A percentile compares a stretch with the other conserved stretches of the same genome.
Conservation (phyloP, 2,113 vertebrate genomes). For the Perccottus glenii region DNA sequence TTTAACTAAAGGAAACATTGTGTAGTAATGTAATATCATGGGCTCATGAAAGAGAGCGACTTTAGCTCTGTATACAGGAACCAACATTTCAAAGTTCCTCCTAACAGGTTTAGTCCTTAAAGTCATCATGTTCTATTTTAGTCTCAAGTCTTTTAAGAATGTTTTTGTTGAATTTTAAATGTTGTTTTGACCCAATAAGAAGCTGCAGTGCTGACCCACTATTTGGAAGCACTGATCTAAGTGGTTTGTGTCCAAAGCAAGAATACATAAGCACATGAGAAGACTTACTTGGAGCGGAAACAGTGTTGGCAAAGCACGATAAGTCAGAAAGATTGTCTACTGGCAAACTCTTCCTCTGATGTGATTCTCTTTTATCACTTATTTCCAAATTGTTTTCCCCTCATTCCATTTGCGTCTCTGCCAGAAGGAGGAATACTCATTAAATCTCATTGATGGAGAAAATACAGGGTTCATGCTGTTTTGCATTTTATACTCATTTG, state of each 20-base stretch:
- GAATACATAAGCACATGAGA: conserved; percentile 25
- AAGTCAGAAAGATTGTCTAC: conserved; percentile 32
- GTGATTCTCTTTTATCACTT: conserved; percentile 38
- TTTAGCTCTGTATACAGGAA: too few species aligned
- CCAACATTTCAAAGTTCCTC: too few species aligned
- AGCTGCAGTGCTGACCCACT: not conserved
- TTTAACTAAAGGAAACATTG: too few species aligned
- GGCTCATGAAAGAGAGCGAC: too few species aligned
- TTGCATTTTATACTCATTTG: conserved; percentile 73
- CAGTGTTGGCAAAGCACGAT: conserved; percentile 17
- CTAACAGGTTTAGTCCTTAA: too few species aligned
- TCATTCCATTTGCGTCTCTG: conserved; percentile 49
- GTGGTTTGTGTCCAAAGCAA: conserved; percentile 7
- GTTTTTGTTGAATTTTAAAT: too few species aligned
- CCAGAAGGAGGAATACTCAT: conserved; percentile 69
- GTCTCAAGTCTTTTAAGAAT: too few species aligned
- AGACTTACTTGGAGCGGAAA: conserved; percentile 24
- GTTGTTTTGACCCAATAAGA: not conserved
- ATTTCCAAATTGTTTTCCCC: conserved; percentile 41
- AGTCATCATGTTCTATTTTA: too few species aligned
- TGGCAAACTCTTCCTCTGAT: conserved; percentile 24
- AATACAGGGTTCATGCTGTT: conserved; percentile 65
- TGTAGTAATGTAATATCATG: too few species aligned
- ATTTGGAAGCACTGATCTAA: conserved; percentile 16
- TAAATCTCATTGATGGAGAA: conserved; percentile 63